These are phyloP conservation scores for Rhabdophis nuchalis DNA, from an alignment of 2,797 vertebrate species.

Conservation along the genomic window DNA sequence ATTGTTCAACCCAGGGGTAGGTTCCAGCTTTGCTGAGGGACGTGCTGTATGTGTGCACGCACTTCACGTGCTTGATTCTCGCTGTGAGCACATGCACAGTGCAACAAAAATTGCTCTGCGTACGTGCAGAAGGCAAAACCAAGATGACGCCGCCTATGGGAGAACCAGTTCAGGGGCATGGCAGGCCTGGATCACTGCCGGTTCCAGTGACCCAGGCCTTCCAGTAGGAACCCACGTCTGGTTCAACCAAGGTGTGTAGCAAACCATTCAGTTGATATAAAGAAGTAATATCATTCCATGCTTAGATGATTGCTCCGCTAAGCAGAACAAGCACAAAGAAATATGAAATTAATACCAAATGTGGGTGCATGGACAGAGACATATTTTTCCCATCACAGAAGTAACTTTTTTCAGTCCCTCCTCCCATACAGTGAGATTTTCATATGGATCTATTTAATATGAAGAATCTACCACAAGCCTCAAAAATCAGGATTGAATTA, in stretches of 20 bases:
- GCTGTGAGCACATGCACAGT: no score
- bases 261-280: background rate
- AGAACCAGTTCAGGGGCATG: no score
- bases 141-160: no score
- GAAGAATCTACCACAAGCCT: slow-evolving; percentile 3
- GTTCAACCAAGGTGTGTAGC: background rate
- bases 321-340: slow-evolving; percentile 10
- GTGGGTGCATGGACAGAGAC: background rate
- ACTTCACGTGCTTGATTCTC: no score
- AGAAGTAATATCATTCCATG: background rate
- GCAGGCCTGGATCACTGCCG: no score
- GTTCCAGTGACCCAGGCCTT: no score
- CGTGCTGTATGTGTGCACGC: no score
- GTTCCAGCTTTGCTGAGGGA: no score
- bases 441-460: slow-evolving; percentile 5
- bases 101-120: no score
- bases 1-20: background rate
- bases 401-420: background rate
- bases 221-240: no score
- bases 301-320: background rate
- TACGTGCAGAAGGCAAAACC: no score
- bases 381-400: background rate
- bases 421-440: background rate
- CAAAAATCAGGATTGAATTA: slow-evolving; percentile 9
- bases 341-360: slow-evolving; percentile 9